Evolutionary conservation across 2,113 vertebrate genomes (phyloP).

Genomic region (Equus quagga): DNA sequence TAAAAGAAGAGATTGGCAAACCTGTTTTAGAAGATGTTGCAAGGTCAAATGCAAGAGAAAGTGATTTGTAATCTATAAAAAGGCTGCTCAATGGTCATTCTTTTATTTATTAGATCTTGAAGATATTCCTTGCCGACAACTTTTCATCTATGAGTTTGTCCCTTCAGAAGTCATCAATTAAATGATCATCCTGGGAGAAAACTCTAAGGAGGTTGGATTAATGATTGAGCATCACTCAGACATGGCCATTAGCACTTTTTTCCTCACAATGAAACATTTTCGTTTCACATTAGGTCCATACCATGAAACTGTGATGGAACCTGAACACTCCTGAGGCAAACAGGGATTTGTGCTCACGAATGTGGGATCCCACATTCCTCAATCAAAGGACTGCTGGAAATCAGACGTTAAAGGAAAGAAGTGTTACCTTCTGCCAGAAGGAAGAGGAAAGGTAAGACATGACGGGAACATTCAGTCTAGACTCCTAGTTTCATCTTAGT

Average conservation of each 20-base stretch:
- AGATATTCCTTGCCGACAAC: background rate
- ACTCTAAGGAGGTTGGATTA: background rate
- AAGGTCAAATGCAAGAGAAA: constrained; percentile 47
- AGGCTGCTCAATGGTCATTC: background rate
- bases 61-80: constrained; percentile 30
- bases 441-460: background rate
- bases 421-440: background rate
- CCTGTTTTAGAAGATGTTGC: constrained; percentile 31
- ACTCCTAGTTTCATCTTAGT: background rate
- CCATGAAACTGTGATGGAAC: background rate
- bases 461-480: background rate
- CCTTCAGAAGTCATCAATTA: background rate
- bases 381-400: background rate
- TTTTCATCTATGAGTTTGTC: constrained; percentile 4
- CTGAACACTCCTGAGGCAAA: background rate
- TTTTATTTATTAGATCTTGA: background rate
- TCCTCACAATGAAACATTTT: background rate
- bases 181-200: background rate
- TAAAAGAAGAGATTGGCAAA: constrained; percentile 30
- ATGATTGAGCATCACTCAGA: background rate
- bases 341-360: background rate
- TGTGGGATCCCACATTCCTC: background rate
- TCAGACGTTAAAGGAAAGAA: background rate
- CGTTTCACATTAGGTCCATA: background rate
- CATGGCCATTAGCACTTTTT: background rate